phyloP scores from a whole-genome alignment of 2,797 vertebrate species.

The Crocodylus rhombifer region DNA sequence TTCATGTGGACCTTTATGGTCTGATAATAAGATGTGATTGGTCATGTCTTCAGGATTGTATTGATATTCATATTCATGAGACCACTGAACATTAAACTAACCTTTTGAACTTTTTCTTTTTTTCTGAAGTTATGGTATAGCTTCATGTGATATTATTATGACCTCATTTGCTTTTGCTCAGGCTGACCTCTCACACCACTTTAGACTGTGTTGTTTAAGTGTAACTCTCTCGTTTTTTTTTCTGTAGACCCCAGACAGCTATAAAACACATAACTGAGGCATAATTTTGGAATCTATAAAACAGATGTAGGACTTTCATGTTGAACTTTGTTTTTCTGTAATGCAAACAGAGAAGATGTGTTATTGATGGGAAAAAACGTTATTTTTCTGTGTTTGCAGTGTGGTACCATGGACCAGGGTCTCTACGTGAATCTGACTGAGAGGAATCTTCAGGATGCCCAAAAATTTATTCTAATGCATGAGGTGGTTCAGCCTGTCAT shows the following conservation, averaged over 20 bases:
- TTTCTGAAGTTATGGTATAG: not conserved
- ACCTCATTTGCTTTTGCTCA: not conserved
- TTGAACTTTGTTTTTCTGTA: not conserved
- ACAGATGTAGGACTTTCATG: not conserved
- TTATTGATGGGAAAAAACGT: not conserved
- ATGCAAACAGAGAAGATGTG: not conserved
- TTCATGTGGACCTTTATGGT: not conserved
- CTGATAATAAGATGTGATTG: not conserved
- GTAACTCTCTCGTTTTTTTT: not conserved
- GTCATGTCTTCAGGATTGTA: not conserved
- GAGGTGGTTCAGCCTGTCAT: conserved; percentile 93
- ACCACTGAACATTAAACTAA: no score
- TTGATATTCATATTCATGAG: not conserved
- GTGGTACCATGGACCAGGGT: conserved; percentile 95
- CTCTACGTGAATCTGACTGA: conserved; percentile 93
- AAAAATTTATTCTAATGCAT: conserved; percentile 96
- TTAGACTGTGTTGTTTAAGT: not conserved
- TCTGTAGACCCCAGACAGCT: not conserved
- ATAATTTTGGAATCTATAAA: not conserved
- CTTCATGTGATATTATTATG: not conserved
- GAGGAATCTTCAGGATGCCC: conserved; percentile 95
- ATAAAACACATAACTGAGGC: not conserved
- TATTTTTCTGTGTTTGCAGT: conserved; percentile 78
- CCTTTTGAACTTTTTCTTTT: not conserved
- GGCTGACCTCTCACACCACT: not conserved